Conservation (phyloP, 2,797 vertebrate species). For the Echeneis naucrates region DNA sequence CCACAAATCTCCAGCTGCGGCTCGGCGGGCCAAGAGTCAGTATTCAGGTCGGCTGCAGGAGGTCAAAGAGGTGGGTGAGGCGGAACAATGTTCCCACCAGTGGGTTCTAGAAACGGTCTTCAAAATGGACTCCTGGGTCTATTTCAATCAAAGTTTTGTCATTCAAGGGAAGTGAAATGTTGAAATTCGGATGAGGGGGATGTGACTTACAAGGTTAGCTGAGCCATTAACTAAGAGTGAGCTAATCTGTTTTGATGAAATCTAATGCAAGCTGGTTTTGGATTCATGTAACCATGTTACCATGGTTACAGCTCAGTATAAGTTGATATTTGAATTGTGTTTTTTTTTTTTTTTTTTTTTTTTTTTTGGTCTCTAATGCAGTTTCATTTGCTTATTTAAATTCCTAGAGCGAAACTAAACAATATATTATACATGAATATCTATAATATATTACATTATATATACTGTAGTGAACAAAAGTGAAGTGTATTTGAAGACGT, state of each 20-base stretch:
- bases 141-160: no score
- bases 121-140: background rate
- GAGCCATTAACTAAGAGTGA: background rate
- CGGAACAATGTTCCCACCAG: background rate
- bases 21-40: slow-evolving; percentile 89
- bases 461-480: no score
- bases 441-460: no score
- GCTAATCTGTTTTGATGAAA: background rate
- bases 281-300: no score
- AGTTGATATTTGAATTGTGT: background rate
- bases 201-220: background rate
- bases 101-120: background rate
- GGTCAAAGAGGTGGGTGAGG: slow-evolving; percentile 94
- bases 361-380: no score
- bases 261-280: background rate
- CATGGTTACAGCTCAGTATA: background rate
- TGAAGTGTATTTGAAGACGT: no score
- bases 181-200: no score
- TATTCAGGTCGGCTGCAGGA: slow-evolving; percentile 90
- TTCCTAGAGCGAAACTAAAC: background rate
- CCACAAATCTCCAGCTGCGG: slow-evolving; percentile 95
- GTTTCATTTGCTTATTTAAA: background rate
- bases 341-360: no score
- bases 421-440: no score
- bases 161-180: no score